These are phyloP conservation scores for Corydoras sp. DNA, from an alignment of 2,113 vertebrate genomes.

Conservation along the genomic window DNA sequence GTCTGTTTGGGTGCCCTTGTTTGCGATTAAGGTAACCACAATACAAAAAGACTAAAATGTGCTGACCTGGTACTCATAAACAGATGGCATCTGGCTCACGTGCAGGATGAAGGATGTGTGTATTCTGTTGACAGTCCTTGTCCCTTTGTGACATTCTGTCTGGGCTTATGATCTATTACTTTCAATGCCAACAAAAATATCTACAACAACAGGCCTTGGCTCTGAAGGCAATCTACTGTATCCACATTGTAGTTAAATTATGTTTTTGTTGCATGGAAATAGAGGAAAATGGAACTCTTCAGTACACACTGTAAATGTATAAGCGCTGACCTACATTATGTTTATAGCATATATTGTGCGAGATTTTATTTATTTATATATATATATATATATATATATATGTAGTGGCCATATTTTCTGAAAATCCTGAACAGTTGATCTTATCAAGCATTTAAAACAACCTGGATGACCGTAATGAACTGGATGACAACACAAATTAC, in stretches of 20 bases:
- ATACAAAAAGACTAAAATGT: slow-evolving; percentile 1
- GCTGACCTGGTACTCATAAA: slow-evolving; percentile 32
- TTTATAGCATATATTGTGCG: no score
- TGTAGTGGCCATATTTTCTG: no score
- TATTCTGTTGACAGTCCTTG: slow-evolving; percentile 5
- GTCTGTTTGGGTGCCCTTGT: slow-evolving; percentile 30
- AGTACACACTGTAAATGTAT: no score
- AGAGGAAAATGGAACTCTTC: no score
- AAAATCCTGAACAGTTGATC: no score
- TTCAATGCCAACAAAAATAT: neutral
- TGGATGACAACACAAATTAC: no score
- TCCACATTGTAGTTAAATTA: neutral
- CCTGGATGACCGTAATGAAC: no score
- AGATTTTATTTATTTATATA: no score
- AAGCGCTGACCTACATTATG: no score
- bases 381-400: no score
- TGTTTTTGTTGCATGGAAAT: no score
- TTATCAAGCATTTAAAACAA: no score
- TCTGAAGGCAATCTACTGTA: neutral
- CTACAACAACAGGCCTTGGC: neutral
- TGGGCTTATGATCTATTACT: slow-evolving; percentile 11
- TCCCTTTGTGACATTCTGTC: neutral
- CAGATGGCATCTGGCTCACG: slow-evolving; percentile 27
- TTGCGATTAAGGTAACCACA: slow-evolving; percentile 26
- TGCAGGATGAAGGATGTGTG: slow-evolving; percentile 18